phyloP scores from a whole-genome alignment of 2,797 vertebrate genomes.

The Prionace glauca region DNA sequence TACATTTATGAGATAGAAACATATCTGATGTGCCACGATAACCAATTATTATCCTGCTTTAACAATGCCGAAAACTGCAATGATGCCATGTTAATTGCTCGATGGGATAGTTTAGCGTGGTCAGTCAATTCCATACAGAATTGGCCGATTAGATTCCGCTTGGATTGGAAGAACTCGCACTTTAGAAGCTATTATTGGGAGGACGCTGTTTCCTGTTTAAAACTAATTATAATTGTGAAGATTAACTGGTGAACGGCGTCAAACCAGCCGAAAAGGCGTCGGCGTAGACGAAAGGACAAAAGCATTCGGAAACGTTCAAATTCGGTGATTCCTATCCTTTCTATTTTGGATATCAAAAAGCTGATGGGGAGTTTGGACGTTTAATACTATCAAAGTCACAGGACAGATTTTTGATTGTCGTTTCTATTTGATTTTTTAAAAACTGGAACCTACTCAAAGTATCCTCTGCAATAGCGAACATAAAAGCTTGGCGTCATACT shows the following conservation, averaged over 20 bases:
- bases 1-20: background rate
- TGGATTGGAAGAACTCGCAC: background rate
- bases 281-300: background rate
- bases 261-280: background rate
- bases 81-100: background rate
- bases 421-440: background rate
- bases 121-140: background rate
- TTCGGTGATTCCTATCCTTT: background rate
- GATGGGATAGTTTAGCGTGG: too few species aligned
- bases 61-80: background rate
- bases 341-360: background rate
- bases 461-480: background rate
- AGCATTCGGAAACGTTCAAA: background rate
- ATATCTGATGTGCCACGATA: background rate
- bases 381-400: background rate
- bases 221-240: background rate
- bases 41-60: too few species aligned
- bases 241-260: background rate
- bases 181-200: background rate
- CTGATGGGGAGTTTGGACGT: too few species aligned
- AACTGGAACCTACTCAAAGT: background rate
- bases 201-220: background rate
- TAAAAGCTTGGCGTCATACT: background rate
- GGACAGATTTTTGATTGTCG: background rate
- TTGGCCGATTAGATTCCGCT: background rate